A percentile compares a stretch with the other conserved stretches of the same genome.
Conservation (phyloP, 2,797 vertebrate species). For the Anabas testudineus region DNA sequence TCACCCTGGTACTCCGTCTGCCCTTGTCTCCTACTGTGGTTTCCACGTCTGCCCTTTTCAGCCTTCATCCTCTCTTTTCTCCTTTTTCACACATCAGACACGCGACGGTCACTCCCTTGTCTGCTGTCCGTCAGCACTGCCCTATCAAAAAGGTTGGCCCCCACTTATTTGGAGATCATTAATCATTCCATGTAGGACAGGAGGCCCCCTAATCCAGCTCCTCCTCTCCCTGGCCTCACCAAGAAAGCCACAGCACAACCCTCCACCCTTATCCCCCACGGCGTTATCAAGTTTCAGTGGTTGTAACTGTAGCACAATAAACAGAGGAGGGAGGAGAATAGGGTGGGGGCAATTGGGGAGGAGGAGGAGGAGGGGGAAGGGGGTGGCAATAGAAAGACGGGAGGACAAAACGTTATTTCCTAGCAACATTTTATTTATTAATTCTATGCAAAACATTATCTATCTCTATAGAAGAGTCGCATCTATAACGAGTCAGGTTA, state of each 20-base stretch:
- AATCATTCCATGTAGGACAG: slow-evolving; percentile 85
- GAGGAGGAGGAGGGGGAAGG: slow-evolving; percentile 33
- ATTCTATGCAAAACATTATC: slow-evolving; percentile 26
- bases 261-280: slow-evolving; percentile 79
- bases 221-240: slow-evolving; percentile 51
- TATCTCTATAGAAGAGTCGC: background rate
- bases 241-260: slow-evolving; percentile 62
- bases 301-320: slow-evolving; percentile 87
- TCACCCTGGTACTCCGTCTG: slow-evolving; percentile 62
- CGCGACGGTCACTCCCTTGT: slow-evolving; percentile 67
- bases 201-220: slow-evolving; percentile 82
- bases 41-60: slow-evolving; percentile 53
- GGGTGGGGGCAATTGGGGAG: slow-evolving; percentile 33
- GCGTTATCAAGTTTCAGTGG: slow-evolving; percentile 86
- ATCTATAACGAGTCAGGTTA: background rate
- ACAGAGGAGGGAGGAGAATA: slow-evolving; percentile 73
- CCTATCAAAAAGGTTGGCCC: slow-evolving; percentile 73
- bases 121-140: slow-evolving; percentile 73
- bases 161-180: slow-evolving; percentile 84
- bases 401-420: slow-evolving; percentile 60
- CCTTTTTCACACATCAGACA: slow-evolving; percentile 70
- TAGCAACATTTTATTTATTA: slow-evolving; percentile 44
- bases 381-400: slow-evolving; percentile 55
- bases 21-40: slow-evolving; percentile 57
- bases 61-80: slow-evolving; percentile 57